Conservation (phyloP, 2,113 vertebrate genomes). For the Canis aureus region DNA sequence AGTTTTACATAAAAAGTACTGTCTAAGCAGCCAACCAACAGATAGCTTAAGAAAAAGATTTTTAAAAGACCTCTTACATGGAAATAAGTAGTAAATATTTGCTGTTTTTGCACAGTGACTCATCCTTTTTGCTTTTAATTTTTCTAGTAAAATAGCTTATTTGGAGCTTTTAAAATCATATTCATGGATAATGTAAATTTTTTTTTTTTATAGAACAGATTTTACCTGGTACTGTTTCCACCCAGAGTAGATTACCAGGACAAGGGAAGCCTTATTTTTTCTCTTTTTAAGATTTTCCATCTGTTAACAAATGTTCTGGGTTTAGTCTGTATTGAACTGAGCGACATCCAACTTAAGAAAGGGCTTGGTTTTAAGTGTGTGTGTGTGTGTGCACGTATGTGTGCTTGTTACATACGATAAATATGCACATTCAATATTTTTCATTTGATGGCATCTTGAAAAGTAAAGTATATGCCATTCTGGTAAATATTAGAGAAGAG, state of each 20-base stretch:
- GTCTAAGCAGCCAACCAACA: conserved; percentile 87
- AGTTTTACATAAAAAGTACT: conserved; percentile 86
- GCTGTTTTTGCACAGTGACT: conserved; percentile 55
- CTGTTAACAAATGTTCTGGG: background rate
- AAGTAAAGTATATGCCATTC: background rate
- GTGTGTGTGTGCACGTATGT: fast-evolving
- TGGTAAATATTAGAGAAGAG: background rate
- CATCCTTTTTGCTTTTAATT: conserved; percentile 68
- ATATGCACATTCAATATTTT: fast-evolving
- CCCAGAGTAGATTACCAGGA: background rate
- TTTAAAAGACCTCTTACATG: conserved; percentile 75
- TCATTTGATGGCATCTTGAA: background rate
- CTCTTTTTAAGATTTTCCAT: background rate
- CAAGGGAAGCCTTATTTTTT: background rate
- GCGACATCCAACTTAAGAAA: background rate
- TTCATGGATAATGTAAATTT: background rate
- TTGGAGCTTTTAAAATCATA: conserved; percentile 74
- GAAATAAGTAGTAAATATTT: conserved; percentile 75
- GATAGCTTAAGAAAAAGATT: conserved; percentile 86
- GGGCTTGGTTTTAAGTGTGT: background rate
- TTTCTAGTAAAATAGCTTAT: conserved; percentile 68
- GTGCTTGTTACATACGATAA: background rate
- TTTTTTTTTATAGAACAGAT: background rate
- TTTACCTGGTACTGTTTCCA: background rate
- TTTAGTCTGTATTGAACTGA: background rate